Evolutionary conservation across 2,888 invertebrate species (phyloP).

Genomic region (Zaprionus obscuricornis): DNA sequence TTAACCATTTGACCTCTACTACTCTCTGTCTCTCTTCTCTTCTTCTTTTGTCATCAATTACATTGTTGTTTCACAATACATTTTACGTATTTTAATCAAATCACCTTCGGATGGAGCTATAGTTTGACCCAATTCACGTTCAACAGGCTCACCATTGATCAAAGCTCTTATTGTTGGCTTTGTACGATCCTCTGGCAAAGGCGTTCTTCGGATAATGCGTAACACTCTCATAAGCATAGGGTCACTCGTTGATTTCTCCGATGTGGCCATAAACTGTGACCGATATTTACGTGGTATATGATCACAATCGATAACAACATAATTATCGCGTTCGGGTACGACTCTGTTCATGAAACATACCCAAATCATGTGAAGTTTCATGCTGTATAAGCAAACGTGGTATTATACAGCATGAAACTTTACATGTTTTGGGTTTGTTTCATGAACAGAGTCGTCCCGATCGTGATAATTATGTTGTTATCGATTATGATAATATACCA

Average conservation of each 20-base stretch:
- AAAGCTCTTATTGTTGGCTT: slow-evolving; percentile 74
- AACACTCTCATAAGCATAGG: slow-evolving; percentile 78
- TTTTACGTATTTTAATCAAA: slow-evolving; percentile 75
- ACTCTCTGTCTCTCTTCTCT: not conserved
- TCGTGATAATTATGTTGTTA: slow-evolving; percentile 78
- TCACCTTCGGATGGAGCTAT: slow-evolving; percentile 75
- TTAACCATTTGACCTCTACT: not conserved
- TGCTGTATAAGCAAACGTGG: slow-evolving; percentile 74
- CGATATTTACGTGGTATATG: slow-evolving; percentile 79
- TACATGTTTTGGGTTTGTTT: slow-evolving; percentile 81
- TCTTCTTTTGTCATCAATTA: too few species aligned
- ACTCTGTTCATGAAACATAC: slow-evolving; percentile 60
- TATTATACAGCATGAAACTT: slow-evolving; percentile 81
- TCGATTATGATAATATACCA: slow-evolving; percentile 80
- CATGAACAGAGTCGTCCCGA: slow-evolving; percentile 82
- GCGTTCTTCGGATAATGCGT: slow-evolving; percentile 81
- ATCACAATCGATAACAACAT: slow-evolving; percentile 78
- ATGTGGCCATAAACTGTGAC: slow-evolving; percentile 77
- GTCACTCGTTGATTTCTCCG: slow-evolving; percentile 63
- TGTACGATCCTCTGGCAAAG: slow-evolving; percentile 71
- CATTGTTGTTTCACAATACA: slow-evolving; percentile 74
- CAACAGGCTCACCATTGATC: slow-evolving; percentile 54
- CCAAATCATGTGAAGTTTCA: too few species aligned
- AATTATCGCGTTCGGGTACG: slow-evolving; percentile 60
- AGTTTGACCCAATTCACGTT: slow-evolving; percentile 76